Base-by-base conservation (phyloP, 2,797 vertebrate genomes). In the Clarias pachynema region DNA sequence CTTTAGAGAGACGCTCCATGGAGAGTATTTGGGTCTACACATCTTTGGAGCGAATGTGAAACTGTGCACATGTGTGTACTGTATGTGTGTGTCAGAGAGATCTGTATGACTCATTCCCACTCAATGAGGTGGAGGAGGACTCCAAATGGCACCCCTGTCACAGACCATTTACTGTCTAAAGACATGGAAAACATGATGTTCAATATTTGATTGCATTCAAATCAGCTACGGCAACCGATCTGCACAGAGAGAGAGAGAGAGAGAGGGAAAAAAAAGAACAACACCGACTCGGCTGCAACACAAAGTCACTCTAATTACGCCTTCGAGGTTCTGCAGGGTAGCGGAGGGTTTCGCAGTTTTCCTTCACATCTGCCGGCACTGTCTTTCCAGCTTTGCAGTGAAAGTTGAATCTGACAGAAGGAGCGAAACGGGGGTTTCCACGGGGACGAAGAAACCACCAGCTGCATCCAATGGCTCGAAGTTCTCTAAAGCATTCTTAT, bases 151-250 rank as follows among this genome's bases (percentile, higher is more conserved):
- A 86, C 31, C 60, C 34, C 60, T n/a, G 86, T 87, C 60, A 65
- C 82, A 62, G 82, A 37, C 77, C 86, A 84, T 87, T 84, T 84
- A 65, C 68, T 37, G 34, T 84, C 77, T 84, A 81, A 87, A 84
- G 82, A 37, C 77, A 81, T 87, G 86, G 77, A 87, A 84, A 87
- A 68, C 86, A 80, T 49, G 49, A 80, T 59, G 78, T 75, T 75
- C 60, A 62, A 81, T 75, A 84, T 87, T 84, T 84, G 66, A 86
- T 63, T 84, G 68, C 82, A 86, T 83, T 74, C 86, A 87, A 68
- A 87, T 87, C 82, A 44, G 69, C 68, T 49, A 26, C 16, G 14
- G 77, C 24, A 53, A 59, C 26, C 44, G 24, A 70, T 49, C 34
- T 44, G 40, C 22, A 57, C 20, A 68, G 14, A 15, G 53, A 56